These are phyloP conservation scores for Punctoribates punctum DNA, from an alignment of 2,888 invertebrate species.

Conservation along the genomic window DNA sequence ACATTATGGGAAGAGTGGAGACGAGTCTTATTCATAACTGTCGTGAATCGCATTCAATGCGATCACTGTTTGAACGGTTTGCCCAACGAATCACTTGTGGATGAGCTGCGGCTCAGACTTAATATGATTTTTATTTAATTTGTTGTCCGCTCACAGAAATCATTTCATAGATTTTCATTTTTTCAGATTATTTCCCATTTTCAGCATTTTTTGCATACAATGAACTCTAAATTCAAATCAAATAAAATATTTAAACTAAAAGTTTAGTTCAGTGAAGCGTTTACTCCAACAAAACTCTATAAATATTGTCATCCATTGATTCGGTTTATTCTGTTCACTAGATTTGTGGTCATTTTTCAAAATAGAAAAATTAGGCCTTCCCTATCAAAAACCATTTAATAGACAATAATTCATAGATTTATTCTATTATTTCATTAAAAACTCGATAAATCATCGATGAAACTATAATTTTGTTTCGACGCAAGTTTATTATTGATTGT, in stretches of 20 bases:
- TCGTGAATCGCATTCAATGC: background rate
- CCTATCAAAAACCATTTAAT: background rate
- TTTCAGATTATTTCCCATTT: background rate
- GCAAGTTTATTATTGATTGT: too few species aligned
- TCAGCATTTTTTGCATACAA: background rate
- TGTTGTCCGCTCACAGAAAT: slow-evolving; percentile 18
- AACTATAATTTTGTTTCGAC: too few species aligned
- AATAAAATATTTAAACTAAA: background rate
- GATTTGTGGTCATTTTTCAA: slow-evolving; percentile 12
- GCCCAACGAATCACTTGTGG: background rate
- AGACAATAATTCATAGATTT: background rate
- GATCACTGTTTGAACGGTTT: slow-evolving; percentile 26
- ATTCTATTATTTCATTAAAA: background rate
- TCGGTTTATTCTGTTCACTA: background rate
- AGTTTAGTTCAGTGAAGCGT: background rate
- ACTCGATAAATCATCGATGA: too few species aligned
- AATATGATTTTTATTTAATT: slow-evolving; percentile 35
- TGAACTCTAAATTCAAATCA: background rate
- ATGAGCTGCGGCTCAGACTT: background rate
- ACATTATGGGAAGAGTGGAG: slow-evolving; percentile 18
- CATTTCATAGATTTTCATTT: background rate
- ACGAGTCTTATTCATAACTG: slow-evolving; percentile 11
- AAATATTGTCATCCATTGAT: background rate
- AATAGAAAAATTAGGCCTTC: background rate
- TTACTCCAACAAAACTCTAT: background rate